Base-by-base conservation (phyloP, 2,113 vertebrate genomes). In the Anguilla rostrata region DNA sequence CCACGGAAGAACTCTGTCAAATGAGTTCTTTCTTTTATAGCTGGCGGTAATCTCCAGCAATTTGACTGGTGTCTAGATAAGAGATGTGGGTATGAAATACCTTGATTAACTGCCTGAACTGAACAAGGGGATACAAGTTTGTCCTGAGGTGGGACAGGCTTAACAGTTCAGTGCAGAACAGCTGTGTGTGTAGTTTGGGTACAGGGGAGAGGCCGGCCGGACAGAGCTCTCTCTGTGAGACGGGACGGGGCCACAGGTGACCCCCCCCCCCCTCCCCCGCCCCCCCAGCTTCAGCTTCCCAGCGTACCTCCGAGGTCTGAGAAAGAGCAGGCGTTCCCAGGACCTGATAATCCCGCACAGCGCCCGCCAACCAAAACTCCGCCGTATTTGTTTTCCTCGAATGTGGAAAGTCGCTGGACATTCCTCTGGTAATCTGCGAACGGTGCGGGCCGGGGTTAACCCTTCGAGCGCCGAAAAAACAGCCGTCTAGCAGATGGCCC, bases 321-420 rank as follows among this genome's bases (percentile, higher is more conserved):
- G 63, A 87, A 88, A 88, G 49, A 78, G 75, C 88, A 90, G 86
- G 75, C 86, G 85, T 82, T 90, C 39, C 49, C 82, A 22, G 34
- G 82, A 83, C 34, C 88, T 85, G 84, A 89, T 89, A 88, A 89
- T 87, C 87, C 85, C 43, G 81, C 81, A 84, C 81, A 41, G 80
- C 39, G 40, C 66, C 53, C 80, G 89, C 85, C 88, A 90, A 90
- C 75, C 81, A 86, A 86, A 89, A 88, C 88, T 26, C 40, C 39
- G 63, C 84, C 60, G 18, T 85, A 78, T 88, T 81, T 85, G 71
- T 83, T 81, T 86, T 88, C 78, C 84, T 29, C 34, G 87, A 88
- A 87, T 16, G 56, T 86, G 78, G 78, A 84, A 46, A 85, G 78
- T 87, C 78, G 85, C 5, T 56, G 29, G 80, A 39, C 88, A 88